Evolutionary conservation across 1,140 invertebrate species (phyloP).

Genomic region (Pseudoatta argentina): DNA sequence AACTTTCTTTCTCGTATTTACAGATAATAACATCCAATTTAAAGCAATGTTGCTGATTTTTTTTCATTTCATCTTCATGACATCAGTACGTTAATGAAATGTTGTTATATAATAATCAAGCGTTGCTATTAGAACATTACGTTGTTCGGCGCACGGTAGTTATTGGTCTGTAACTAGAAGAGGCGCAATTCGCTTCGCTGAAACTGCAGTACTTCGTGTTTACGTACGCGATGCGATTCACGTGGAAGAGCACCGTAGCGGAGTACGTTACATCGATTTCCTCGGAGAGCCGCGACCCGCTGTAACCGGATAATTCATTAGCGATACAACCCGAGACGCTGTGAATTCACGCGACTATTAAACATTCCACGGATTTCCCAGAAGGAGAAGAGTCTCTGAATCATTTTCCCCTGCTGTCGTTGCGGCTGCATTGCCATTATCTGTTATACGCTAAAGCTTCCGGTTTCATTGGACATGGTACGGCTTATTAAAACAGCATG

Average conservation of each 20-base stretch:
- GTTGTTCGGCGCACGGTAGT: not conserved
- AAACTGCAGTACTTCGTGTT: slow-evolving; percentile 51
- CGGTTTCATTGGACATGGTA: slow-evolving; percentile 17
- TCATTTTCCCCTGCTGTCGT: slow-evolving; percentile 49
- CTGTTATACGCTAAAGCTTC: slow-evolving; percentile 22
- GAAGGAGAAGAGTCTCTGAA: slow-evolving; percentile 33
- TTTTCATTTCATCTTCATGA: not conserved
- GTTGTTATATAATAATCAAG: slow-evolving; percentile 25
- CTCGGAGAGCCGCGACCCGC: slow-evolving; percentile 51
- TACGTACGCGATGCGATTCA: slow-evolving; percentile 53
- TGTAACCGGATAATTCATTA: slow-evolving; percentile 66
- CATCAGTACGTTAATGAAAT: not conserved
- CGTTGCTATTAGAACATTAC: slow-evolving; percentile 17
- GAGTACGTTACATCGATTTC: slow-evolving; percentile 62
- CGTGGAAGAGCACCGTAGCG: slow-evolving; percentile 33
- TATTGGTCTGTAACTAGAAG: slow-evolving; percentile 27
- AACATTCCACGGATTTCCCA: slow-evolving; percentile 46
- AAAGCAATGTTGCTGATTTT: too few relatives aligned
- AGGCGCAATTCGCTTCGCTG: slow-evolving; percentile 30
- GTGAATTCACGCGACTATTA: slow-evolving; percentile 52
- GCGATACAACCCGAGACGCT: slow-evolving; percentile 54
- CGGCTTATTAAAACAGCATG: slow-evolving; percentile 24
- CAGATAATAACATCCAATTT: too few relatives aligned
- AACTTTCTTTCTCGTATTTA: too few relatives aligned
- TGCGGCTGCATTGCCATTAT: slow-evolving; percentile 3